Evolutionary conservation across 64 coral and sea anemone genomes (phyloP).

Genomic region (Montipora capricornis): DNA sequence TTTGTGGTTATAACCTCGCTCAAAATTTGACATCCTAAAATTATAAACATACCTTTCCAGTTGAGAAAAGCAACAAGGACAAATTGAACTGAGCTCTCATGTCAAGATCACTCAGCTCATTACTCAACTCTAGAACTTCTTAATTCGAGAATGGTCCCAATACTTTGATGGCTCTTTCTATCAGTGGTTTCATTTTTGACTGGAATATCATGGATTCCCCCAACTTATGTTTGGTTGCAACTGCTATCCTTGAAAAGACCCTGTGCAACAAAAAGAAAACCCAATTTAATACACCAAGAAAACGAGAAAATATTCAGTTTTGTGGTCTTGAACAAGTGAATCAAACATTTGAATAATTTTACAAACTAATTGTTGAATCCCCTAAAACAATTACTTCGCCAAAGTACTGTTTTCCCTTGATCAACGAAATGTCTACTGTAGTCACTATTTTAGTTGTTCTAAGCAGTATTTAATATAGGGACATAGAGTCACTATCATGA

Average conservation of each 20-base stretch:
- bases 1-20: neutral
- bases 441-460: too few relatives aligned
- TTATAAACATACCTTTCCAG: conserved; percentile 46
- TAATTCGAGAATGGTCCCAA: conserved; percentile 31
- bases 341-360: neutral
- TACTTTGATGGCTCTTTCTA: neutral
- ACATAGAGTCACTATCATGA: too few relatives aligned
- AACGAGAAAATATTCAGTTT: neutral
- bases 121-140: conserved; percentile 23
- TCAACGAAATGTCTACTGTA: too few relatives aligned
- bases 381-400: too few relatives aligned
- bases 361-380: too few relatives aligned
- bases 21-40: neutral
- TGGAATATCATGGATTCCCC: conserved; percentile 37
- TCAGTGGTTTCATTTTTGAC: conserved; percentile 21
- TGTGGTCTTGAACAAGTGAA: neutral
- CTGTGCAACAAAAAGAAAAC: neutral
- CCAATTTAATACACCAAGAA: neutral
- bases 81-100: conserved; percentile 57
- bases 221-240: conserved; percentile 6
- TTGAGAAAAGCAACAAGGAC: conserved; percentile 41
- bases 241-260: conserved; percentile 39
- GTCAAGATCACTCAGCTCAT: conserved; percentile 33
- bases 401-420: too few relatives aligned
- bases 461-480: too few relatives aligned